These are phyloP conservation scores for Acronicta leporina DNA, from an alignment of 2,888 invertebrate species.

Conservation along the genomic window DNA sequence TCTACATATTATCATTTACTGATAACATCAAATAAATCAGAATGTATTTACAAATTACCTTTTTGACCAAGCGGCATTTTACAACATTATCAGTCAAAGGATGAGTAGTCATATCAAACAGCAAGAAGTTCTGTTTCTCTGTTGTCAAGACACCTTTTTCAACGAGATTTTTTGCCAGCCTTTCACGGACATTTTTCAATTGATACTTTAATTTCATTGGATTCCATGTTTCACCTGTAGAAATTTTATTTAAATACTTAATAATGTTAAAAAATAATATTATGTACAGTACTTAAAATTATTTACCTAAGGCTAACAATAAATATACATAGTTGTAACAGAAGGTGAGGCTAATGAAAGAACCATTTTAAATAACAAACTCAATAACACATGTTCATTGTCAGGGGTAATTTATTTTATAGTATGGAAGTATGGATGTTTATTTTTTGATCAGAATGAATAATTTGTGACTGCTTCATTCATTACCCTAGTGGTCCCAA, in stretches of 20 bases:
- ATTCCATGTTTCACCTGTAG: slow-evolving; percentile 99
- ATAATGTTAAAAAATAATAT: too few relatives aligned
- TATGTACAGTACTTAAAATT: too few relatives aligned
- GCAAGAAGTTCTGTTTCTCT: slow-evolving; percentile 99
- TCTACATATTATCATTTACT: slow-evolving; percentile 27
- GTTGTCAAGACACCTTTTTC: slow-evolving; percentile 99
- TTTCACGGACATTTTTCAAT: slow-evolving; percentile 99
- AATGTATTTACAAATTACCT: slow-evolving; percentile 88
- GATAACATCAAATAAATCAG: slow-evolving; percentile 26
- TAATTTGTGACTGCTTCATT: too few relatives aligned
- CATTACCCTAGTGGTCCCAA: too few relatives aligned
- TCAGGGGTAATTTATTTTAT: too few relatives aligned
- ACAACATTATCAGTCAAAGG: slow-evolving; percentile 98
- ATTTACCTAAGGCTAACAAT: too few relatives aligned
- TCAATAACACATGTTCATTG: too few relatives aligned
- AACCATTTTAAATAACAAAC: too few relatives aligned
- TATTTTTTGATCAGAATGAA: too few relatives aligned
- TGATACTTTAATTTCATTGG: slow-evolving; percentile 99
- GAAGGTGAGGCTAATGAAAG: too few relatives aligned
- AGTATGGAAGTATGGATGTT: too few relatives aligned
- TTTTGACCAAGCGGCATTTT: slow-evolving; percentile 98
- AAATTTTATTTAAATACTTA: slow-evolving; percentile 20
- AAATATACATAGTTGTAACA: too few relatives aligned
- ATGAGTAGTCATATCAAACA: slow-evolving; percentile 99
- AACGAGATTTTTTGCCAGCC: slow-evolving; percentile 99